Evolutionary conservation across 2,113 vertebrate species (phyloP).

Genomic region (Notarius quadriscutis): DNA sequence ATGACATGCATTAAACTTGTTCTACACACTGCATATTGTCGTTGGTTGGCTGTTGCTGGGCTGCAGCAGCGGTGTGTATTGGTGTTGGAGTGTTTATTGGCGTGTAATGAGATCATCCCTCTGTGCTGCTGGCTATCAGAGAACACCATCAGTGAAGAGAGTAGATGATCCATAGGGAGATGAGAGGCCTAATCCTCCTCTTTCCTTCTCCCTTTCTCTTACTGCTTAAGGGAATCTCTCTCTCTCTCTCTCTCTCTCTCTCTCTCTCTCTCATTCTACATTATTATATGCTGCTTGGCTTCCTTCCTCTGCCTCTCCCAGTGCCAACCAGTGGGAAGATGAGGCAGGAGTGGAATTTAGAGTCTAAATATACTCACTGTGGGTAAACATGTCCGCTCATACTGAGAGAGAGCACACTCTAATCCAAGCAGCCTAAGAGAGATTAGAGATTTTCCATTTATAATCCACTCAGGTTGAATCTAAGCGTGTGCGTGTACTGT

Average conservation of each 20-base stretch:
- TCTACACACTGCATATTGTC: not conserved
- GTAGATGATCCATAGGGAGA: conserved; percentile 56
- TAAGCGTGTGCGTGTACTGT: conserved; percentile 23
- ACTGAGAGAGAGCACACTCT: conserved; percentile 38
- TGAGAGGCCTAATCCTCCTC: conserved; percentile 56
- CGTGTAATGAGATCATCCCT: conserved; percentile 58
- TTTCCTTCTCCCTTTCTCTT: conserved; percentile 53
- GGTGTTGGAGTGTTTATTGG: conserved; percentile 54
- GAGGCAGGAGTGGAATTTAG: conserved; percentile 54
- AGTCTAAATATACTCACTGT: conserved; percentile 57
- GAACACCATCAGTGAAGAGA: conserved; percentile 55
- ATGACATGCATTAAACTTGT: not conserved
- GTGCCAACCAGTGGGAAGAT: conserved; percentile 56
- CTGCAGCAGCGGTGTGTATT: conserved; percentile 43
- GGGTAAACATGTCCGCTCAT: conserved; percentile 52
- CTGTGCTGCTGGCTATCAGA: conserved; percentile 56
- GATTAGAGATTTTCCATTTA: conserved; percentile 54
- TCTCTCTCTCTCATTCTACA: conserved; percentile 60
- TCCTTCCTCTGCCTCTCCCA: conserved; percentile 49
- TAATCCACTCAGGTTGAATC: conserved; percentile 48
- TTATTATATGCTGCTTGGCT: conserved; percentile 66
- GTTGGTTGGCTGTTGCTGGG: conserved; percentile 32
- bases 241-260: conserved; percentile 39
- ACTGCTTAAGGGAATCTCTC: conserved; percentile 46
- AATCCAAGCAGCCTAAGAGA: conserved; percentile 56